A percentile compares a stretch with the other conserved stretches of the same genome.
Evolutionary conservation across 2,888 invertebrate genomes (phyloP).

Genomic region (Digitonthophagus gazella): DNA sequence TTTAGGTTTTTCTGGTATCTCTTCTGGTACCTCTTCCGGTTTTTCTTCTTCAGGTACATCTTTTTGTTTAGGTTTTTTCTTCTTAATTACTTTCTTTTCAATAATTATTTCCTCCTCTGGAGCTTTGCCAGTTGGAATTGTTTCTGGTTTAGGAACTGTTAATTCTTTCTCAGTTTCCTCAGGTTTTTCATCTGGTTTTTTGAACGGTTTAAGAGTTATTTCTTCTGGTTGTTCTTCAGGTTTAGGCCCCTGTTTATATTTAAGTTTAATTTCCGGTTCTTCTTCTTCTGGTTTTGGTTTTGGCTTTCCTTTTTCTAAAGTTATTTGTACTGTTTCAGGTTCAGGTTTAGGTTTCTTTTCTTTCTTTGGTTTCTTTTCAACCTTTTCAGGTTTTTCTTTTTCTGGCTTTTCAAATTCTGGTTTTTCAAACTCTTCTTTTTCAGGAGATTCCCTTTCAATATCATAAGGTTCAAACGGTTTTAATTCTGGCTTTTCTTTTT

Average conservation of each 20-base stretch:
- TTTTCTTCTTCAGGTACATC: slow-evolving; percentile 31
- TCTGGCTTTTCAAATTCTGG: slow-evolving; percentile 40
- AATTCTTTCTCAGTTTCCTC: slow-evolving; percentile 40
- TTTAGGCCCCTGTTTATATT: slow-evolving; percentile 40
- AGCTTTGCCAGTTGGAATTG: slow-evolving; percentile 42
- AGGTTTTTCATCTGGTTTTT: slow-evolving; percentile 36
- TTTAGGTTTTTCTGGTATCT: slow-evolving; percentile 30
- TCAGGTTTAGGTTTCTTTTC: slow-evolving; percentile 36
- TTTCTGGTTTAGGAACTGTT: slow-evolving; percentile 48
- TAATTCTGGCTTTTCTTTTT: slow-evolving; percentile 45
- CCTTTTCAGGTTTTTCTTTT: slow-evolving; percentile 39
- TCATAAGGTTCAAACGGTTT: slow-evolving; percentile 48
- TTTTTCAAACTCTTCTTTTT: slow-evolving; percentile 41
- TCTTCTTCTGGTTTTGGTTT: slow-evolving; percentile 36
- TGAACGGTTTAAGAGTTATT: slow-evolving; percentile 41
- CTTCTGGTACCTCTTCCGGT: slow-evolving; percentile 29
- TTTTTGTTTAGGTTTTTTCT: slow-evolving; percentile 32
- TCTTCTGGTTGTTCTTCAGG: slow-evolving; percentile 39
- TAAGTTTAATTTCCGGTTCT: slow-evolving; percentile 26
- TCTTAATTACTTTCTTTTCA: slow-evolving; percentile 25
- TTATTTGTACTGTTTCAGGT: slow-evolving; percentile 27
- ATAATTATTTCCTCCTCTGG: slow-evolving; percentile 45
- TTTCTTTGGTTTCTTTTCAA: slow-evolving; percentile 34
- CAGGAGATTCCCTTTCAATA: slow-evolving; percentile 46
- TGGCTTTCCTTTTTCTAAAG: slow-evolving; percentile 36